Percentiles rank a stretch among this genome's conserved stretches.
Evolutionary conservation across 2,113 vertebrate genomes (phyloP).

Genomic region (Centropus unirufus): DNA sequence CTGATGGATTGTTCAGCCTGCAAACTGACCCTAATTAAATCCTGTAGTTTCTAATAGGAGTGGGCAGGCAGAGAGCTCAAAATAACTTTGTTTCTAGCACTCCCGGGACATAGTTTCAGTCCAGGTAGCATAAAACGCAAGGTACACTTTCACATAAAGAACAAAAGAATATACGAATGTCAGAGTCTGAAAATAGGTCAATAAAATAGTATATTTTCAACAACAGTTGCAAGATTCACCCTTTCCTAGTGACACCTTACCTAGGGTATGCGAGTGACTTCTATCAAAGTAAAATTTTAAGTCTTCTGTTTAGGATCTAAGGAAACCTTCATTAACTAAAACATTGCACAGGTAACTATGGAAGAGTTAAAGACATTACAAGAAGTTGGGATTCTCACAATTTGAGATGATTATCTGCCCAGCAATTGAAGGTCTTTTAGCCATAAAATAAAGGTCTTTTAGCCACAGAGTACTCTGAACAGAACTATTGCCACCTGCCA

Average conservation of each 20-base stretch:
- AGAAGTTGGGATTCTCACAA: neutral
- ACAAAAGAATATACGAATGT: neutral
- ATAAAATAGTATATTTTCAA: constrained; percentile 2
- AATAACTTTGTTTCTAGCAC: constrained; percentile 40
- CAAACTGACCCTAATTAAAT: constrained; percentile 63
- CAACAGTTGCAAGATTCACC: neutral
- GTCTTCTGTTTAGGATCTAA: neutral
- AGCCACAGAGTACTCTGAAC: neutral
- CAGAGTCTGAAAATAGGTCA: constrained; percentile 31
- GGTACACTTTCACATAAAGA: neutral
- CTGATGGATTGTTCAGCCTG: constrained; percentile 54
- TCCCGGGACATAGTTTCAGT: neutral
- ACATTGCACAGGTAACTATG: neutral
- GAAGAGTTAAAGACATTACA: neutral
- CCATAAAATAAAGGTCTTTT: no score
- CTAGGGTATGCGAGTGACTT: neutral
- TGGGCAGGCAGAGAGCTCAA: constrained; percentile 34
- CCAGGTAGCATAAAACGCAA: neutral
- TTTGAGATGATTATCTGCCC: neutral
- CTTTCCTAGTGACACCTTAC: neutral
- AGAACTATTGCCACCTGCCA: neutral
- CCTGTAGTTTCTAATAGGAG: constrained; percentile 19
- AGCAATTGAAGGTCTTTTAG: neutral
- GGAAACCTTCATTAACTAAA: neutral
- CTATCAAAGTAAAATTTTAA: neutral